phyloP scores from a whole-genome alignment of 2,113 vertebrate genomes.

The Onychostruthus taczanowskii region DNA sequence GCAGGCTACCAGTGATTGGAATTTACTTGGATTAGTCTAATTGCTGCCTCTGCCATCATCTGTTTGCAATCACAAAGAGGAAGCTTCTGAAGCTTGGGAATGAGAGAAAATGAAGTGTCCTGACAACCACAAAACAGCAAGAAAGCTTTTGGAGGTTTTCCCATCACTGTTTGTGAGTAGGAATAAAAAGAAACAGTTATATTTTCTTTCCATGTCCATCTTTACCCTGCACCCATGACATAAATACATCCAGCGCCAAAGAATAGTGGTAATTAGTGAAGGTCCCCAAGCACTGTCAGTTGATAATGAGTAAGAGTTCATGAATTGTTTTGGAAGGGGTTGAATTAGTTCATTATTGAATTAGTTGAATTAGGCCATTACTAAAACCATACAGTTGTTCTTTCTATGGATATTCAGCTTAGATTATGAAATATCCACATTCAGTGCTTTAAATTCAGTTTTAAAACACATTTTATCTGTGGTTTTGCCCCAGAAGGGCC shows the following conservation, averaged over 20 bases:
- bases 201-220: not conserved
- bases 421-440: not conserved
- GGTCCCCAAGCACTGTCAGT: not conserved
- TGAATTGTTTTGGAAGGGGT: not conserved
- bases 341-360: conserved; percentile 18
- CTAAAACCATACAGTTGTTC: not conserved
- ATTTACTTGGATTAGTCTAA: conserved; percentile 52
- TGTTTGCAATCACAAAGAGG: conserved; percentile 64
- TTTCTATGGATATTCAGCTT: not conserved
- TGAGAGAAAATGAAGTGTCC: conserved; percentile 53
- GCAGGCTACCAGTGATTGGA: conserved; percentile 56
- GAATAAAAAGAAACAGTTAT: not conserved
- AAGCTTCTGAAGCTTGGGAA: conserved; percentile 63
- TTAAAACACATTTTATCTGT: not conserved
- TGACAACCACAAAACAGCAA: conserved; percentile 46
- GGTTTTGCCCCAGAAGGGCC: not conserved
- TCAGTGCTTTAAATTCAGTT: not conserved
- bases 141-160: conserved; percentile 40
- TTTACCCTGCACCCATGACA: not conserved
- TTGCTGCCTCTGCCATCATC: conserved; percentile 53
- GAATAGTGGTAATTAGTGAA: not conserved
- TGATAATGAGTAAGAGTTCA: not conserved
- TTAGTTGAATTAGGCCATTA: conserved; percentile 6
- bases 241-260: not conserved
- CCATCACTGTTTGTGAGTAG: not conserved